Evolutionary conservation across 1,140 invertebrate species (phyloP), one percentile per base, ranked within the genome.

Genomic region (Drosophila jambulina): DNA sequence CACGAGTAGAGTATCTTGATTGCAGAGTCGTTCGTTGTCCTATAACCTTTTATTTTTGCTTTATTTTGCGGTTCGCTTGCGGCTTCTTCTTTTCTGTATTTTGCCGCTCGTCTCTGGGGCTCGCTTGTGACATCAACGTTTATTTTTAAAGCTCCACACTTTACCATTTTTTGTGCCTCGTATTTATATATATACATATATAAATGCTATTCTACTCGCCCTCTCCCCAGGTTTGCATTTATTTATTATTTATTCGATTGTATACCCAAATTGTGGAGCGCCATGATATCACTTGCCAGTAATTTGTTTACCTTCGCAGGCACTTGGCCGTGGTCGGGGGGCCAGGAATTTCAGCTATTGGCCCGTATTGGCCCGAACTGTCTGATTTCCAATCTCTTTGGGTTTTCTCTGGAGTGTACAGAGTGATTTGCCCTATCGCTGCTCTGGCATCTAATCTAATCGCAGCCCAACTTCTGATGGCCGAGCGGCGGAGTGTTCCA

Each of bases 61-160:
- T 63, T 60, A 56, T 60, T 68, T 48, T 48, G 70, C 63, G 59
- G 51, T 67, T 53, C 23, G 59, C 34, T 19, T 58, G 54, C 23
- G 32, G 43, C 46, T 58, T 70, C 69, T 36, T 56, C 49, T 42
- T n/a, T 59, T 57, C 43, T 56, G 61, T 78, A 49, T 17, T 65
- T 34, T 43, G 46, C 43, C 25, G 46, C 36, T 40, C 36, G 36
- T 48, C 45, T 42, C 32, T 46, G 65, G 43, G 27, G 56, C 23
- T 45, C 7, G 61, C 58, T 71, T 76, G 82, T 91, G 86, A 91
- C 86, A 91, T 91, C 86, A 91, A 91, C 87, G 59, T 82, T 91
- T 91, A 91, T 91, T 91, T 90, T 91, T 80, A 75, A 68, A 82
- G 86, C 81, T 82, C 65, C 76, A 72, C 81, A 64, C 64, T 78